A percentile compares a stretch with the other conserved stretches of the same genome.
Conservation (phyloP, 2,888 invertebrate species). For the Scaptomyza cyrtandrae region DNA sequence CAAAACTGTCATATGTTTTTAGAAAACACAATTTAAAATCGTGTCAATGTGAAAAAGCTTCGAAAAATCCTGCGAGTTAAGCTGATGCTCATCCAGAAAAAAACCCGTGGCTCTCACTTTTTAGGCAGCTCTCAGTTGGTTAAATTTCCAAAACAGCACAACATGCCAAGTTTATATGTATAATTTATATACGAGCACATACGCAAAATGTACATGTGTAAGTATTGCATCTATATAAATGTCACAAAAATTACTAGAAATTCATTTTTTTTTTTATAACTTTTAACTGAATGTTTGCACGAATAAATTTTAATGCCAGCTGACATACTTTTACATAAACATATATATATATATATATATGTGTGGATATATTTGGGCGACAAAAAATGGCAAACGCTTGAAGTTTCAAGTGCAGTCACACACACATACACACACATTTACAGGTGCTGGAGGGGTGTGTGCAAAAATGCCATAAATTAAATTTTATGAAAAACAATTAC, state of each 20-base stretch:
- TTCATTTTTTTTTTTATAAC: conserved; percentile 28
- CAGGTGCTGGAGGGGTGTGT: conserved; percentile 26
- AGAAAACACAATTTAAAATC: conserved; percentile 59
- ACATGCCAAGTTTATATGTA: too few relatives aligned
- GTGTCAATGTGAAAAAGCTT: conserved; percentile 55
- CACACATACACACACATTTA: conserved; percentile 29
- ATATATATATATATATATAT: conserved; percentile 8
- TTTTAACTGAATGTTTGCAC: conserved; percentile 44
- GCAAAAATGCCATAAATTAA: conserved; percentile 77
- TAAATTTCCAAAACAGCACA: conserved; percentile 58
- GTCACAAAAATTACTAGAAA: conserved; percentile 46
- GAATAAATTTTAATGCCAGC: conserved; percentile 70
- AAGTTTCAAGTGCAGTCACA: conserved; percentile 72
- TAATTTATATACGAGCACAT: not conserved
- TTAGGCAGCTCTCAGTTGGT: conserved; percentile 60
- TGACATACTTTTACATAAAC: conserved; percentile 26
- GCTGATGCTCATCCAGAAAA: conserved; percentile 34
- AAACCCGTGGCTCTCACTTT: conserved; percentile 36
- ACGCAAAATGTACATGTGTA: not conserved
- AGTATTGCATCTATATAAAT: conserved; percentile 51
- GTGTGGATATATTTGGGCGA: conserved; percentile 5
- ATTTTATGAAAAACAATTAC: conserved; percentile 80
- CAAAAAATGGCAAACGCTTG: conserved; percentile 58
- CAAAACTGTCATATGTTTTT: conserved; percentile 11
- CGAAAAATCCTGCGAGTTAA: conserved; percentile 50